Conservation (phyloP, 2,113 vertebrate species). For the Poecile atricapillus region DNA sequence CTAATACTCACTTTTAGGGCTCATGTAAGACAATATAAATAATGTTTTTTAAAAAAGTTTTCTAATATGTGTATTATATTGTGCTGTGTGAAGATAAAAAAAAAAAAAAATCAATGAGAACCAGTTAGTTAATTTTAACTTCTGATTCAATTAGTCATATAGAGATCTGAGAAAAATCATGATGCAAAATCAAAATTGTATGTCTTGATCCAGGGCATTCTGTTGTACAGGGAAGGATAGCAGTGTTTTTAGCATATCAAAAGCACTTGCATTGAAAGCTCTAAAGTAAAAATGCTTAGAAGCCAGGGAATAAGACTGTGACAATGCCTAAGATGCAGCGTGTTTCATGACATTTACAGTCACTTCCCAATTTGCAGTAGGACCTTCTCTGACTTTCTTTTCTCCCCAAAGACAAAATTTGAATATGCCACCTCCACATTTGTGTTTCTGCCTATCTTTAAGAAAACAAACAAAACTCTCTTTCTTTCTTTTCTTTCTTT, state of each 20-base stretch:
- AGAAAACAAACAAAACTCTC: not conserved
- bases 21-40: not conserved
- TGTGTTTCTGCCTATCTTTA: not conserved
- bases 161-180: not conserved
- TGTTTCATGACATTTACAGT: not conserved
- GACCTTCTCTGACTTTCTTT: not conserved
- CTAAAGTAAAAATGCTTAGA: not conserved
- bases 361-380: not conserved
- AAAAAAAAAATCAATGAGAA: not conserved
- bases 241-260: not conserved
- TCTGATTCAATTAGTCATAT: not conserved
- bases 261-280: not conserved
- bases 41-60: not conserved
- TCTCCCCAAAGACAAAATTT: not conserved
- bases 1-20: accelerated
- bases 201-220: not conserved
- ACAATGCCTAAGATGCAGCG: not conserved
- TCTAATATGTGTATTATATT: accelerated
- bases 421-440: not conserved
- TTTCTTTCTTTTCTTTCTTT: accelerated
- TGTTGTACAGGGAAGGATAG: not conserved
- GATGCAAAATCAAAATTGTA: not conserved
- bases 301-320: not conserved
- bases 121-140: not conserved
- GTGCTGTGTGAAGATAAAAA: accelerated